Percentiles rank a stretch among this genome's conserved stretches.
Conservation (phyloP, 2,797 vertebrate species). For the Fistularia commersonii region DNA sequence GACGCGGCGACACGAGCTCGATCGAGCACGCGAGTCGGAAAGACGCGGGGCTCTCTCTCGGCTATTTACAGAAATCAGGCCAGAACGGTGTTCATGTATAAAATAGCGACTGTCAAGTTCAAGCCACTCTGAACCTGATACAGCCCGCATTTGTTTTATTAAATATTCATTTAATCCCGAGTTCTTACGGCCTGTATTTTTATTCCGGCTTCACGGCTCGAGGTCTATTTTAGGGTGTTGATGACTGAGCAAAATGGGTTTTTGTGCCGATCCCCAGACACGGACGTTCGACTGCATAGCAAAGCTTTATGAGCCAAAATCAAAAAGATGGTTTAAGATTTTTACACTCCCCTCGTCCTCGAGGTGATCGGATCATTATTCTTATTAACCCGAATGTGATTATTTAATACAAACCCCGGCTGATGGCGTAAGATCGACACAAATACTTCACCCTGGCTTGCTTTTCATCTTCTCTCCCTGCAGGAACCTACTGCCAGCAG, state of each 20-base stretch:
- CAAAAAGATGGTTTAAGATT: neutral
- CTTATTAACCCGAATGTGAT: too few species aligned
- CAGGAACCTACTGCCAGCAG: conserved; percentile 98
- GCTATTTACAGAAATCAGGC: conserved; percentile 6
- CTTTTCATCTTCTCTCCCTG: neutral
- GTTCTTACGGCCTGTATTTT: neutral
- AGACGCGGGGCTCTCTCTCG: neutral
- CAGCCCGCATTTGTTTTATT: neutral
- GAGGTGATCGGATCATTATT: too few species aligned
- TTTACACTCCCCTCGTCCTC: too few species aligned
- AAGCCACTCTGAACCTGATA: neutral
- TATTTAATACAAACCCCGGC: too few species aligned
- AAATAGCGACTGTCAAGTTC: neutral
- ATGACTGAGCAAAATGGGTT: too few species aligned
- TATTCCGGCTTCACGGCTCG: neutral
- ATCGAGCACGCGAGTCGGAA: neutral
- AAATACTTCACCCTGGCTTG: too few species aligned
- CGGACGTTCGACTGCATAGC: neutral
- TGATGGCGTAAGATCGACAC: too few species aligned
- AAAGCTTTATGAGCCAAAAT: neutral
- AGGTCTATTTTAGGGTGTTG: too few species aligned
- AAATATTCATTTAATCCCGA: neutral
- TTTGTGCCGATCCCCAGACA: too few species aligned
- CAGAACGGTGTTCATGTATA: neutral
- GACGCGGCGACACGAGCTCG: neutral